A percentile compares a stretch with the other conserved stretches of the same genome.
Evolutionary conservation across 2,888 invertebrate genomes (phyloP).

Genomic region (Amorpha juglandis): DNA sequence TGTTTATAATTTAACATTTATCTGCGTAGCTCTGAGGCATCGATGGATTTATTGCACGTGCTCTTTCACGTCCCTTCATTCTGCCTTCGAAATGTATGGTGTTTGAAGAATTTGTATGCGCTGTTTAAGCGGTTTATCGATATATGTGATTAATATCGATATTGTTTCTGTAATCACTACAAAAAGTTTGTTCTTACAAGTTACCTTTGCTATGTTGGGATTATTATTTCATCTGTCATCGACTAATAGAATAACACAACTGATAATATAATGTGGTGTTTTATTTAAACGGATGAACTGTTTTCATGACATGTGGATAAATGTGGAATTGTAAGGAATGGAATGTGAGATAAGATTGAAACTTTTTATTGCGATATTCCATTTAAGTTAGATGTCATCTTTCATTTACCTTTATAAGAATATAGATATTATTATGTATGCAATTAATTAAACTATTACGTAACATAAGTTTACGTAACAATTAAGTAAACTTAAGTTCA

Average conservation of each 20-base stretch:
- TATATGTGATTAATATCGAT: not conserved
- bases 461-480: too few species aligned
- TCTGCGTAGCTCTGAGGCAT: constrained; percentile 15
- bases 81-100: not conserved
- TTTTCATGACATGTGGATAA: not conserved
- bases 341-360: not conserved
- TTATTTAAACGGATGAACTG: not conserved
- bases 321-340: constrained; percentile 15
- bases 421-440: constrained; percentile 1
- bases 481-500: not conserved
- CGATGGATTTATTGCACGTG: constrained; percentile 4
- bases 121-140: not conserved
- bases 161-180: not conserved
- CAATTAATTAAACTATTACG: constrained; percentile 8
- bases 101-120: not conserved
- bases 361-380: constrained; percentile 19
- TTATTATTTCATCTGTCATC: not conserved
- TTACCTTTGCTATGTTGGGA: not conserved
- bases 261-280: too few species aligned
- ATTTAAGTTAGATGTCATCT: constrained; percentile 9
- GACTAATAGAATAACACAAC: not conserved
- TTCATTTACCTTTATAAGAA: constrained; percentile 3
- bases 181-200: not conserved
- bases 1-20: constrained; percentile 36
- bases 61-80: constrained; percentile 1